Evolutionary conservation across 92 coral and sea anemone genomes (phyloP).

Genomic region (Porites rus): DNA sequence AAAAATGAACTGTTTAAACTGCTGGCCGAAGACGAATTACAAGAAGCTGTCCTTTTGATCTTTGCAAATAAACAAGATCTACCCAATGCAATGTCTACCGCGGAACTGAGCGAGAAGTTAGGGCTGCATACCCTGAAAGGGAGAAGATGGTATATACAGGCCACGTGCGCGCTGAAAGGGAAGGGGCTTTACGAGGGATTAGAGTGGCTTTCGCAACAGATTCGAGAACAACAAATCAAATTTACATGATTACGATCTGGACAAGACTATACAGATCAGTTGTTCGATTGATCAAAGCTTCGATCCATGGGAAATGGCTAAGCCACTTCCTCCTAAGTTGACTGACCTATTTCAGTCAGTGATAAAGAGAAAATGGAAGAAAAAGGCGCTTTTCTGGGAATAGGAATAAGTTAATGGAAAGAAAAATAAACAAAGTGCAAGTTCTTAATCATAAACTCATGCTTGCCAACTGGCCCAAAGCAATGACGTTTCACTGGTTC

Average conservation of each 20-base stretch:
- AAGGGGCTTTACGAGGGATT: slow-evolving; percentile 97
- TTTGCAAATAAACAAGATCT: slow-evolving; percentile 98
- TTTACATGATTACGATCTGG: slow-evolving; percentile 1
- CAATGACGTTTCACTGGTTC: background rate
- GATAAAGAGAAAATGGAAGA: background rate
- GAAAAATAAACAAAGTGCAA: background rate
- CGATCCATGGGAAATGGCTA: slow-evolving; percentile 1
- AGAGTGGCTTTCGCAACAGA: slow-evolving; percentile 96
- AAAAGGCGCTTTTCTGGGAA: background rate
- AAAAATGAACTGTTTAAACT: slow-evolving; percentile 89
- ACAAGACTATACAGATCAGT: slow-evolving; percentile 1
- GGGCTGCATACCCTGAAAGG: slow-evolving; percentile 88
- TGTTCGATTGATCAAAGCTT: slow-evolving; percentile 3
- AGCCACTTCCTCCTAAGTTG: background rate
- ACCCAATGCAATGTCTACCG: slow-evolving; percentile 83
- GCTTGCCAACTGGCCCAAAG: slow-evolving; percentile 3
- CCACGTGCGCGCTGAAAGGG: slow-evolving; percentile 94
- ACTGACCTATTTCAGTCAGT: background rate
- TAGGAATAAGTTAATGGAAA: background rate
- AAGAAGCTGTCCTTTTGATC: slow-evolving; percentile 89
- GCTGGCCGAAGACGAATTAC: slow-evolving; percentile 94
- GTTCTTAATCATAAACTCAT: background rate
- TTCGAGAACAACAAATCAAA: slow-evolving; percentile 61
- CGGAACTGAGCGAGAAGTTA: slow-evolving; percentile 91
- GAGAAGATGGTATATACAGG: slow-evolving; percentile 93